A percentile compares a stretch with the other conserved stretches of the same genome.
These are phyloP conservation scores for Periparus ater DNA, from an alignment of 2,797 vertebrate species.

Conservation along the genomic window DNA sequence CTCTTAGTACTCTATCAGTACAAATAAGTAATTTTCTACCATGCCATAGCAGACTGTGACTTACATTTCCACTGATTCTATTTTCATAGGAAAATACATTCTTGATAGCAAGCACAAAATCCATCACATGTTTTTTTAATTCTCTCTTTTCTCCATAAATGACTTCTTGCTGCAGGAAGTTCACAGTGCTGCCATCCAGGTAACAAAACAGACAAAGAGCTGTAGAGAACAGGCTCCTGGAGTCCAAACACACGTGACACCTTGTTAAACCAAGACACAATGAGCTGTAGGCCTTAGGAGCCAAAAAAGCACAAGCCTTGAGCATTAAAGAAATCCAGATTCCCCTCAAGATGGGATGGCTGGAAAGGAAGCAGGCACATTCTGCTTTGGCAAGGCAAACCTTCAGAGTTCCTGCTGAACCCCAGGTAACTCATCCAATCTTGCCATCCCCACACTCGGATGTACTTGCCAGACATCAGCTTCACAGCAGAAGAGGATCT, in stretches of 20 bases:
- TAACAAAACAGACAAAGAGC: neutral
- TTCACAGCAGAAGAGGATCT: neutral
- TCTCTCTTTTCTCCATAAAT: neutral
- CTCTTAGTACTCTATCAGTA: neutral
- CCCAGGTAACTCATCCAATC: neutral
- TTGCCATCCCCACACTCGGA: accelerated
- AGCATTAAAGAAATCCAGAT: neutral
- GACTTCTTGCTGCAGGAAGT: neutral
- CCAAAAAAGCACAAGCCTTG: neutral
- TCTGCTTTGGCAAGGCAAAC: neutral
- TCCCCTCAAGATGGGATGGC: neutral
- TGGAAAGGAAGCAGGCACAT: accelerated
- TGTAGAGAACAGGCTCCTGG: neutral
- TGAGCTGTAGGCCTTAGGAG: neutral
- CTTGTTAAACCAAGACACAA: neutral
- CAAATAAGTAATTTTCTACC: neutral
- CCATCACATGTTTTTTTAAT: neutral
- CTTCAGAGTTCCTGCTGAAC: neutral
- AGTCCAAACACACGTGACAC: accelerated
- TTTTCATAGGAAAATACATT: neutral
- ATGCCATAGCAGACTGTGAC: neutral
- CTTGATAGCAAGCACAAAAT: neutral
- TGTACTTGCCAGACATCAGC: accelerated
- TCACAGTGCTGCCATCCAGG: neutral
- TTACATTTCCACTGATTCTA: neutral